These are phyloP conservation scores for Yponomeuta cagnagella DNA, from an alignment of 2,888 invertebrate species.

Conservation along the genomic window DNA sequence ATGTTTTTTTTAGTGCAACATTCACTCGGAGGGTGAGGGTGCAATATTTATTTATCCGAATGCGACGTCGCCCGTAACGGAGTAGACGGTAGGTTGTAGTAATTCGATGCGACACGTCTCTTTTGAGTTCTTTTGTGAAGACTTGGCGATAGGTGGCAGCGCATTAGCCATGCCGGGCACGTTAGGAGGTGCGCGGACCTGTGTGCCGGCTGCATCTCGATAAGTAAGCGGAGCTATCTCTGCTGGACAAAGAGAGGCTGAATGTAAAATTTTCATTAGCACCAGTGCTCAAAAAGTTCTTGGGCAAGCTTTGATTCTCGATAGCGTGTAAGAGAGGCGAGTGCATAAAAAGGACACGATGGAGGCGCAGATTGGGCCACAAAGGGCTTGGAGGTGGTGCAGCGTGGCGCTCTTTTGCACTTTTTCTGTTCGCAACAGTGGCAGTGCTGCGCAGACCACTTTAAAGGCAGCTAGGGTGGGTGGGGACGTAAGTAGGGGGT, in stretches of 20 bases:
- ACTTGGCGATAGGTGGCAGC: slow-evolving; percentile 26
- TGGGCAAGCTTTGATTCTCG: slow-evolving; percentile 67
- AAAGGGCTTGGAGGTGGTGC: slow-evolving; percentile 73
- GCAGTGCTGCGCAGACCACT: slow-evolving; percentile 72
- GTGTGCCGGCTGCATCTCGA: slow-evolving; percentile 52
- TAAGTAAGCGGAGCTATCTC: slow-evolving; percentile 57
- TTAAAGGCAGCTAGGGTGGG: slow-evolving; percentile 69
- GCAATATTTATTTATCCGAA: slow-evolving; percentile 74
- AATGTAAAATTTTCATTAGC: slow-evolving; percentile 74
- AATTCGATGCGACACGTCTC: slow-evolving; percentile 53
- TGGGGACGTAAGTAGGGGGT: slow-evolving; percentile 39
- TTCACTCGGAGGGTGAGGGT: slow-evolving; percentile 72
- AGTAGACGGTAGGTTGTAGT: slow-evolving; percentile 53
- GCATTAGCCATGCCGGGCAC: slow-evolving; percentile 64
- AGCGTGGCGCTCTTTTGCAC: slow-evolving; percentile 64
- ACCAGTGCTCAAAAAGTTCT: slow-evolving; percentile 64
- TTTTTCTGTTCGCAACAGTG: slow-evolving; percentile 73
- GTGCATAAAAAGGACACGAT: slow-evolving; percentile 67
- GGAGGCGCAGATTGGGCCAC: slow-evolving; percentile 73
- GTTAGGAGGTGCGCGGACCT: slow-evolving; percentile 47
- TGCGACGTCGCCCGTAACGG: slow-evolving; percentile 63
- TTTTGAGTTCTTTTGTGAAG: slow-evolving; percentile 30
- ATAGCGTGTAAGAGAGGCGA: slow-evolving; percentile 69
- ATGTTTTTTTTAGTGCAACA: slow-evolving; percentile 73
- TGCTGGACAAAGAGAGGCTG: slow-evolving; percentile 58